Base-by-base conservation (phyloP, 2,888 invertebrate genomes). In the Spisula subtruncata region DNA sequence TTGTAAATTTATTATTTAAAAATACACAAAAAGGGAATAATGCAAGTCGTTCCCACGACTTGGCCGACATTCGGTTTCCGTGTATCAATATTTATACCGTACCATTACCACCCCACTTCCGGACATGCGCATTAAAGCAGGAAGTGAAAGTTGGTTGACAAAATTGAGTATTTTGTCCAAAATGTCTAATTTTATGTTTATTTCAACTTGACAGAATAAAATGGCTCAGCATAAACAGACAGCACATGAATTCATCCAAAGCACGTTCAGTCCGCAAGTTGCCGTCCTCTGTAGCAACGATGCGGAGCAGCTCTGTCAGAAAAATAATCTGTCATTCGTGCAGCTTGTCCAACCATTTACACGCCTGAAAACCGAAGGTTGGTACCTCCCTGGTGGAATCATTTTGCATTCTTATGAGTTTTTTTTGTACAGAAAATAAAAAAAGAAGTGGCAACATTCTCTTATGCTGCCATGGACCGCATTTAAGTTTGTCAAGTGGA, bases 321-420 rank as follows among this genome's bases (percentile, higher is more conserved):
- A 98, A 96, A 99, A 99, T 97, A 98, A 99, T 97, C 97, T 99
- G 91, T 98, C 98, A 56, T 98, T 99, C 96, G 98, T 98, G 86
- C 99, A 99, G 97, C 97, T 99, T 92, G 97, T 99, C 86, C 98
- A 99, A 96, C 99, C 99, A 0, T 99, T 99, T 97, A 98, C 98
- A 96, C 97, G 98, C 96, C 96, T 98, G 96, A 98, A 97, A 93
- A 97, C 97, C 92, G 98, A 98, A 97, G 96, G 97, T 97, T 92
- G 91, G 89, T 66, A 16, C 18, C 20, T 5, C 10, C n/a, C 12
- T 60, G 18, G 16, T 51, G 12, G 1, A 6, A 66, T 25, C 60
- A 66, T n/a, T 25, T 0, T 10, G 10, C 10, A 66, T 25, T 5
- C 25, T 66, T 66, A n/a, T 51, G 25, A 66, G 60, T 25, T 25